Evolutionary conservation across 1,140 invertebrate genomes (phyloP).

Genomic region (Drosophila sturtevanti): DNA sequence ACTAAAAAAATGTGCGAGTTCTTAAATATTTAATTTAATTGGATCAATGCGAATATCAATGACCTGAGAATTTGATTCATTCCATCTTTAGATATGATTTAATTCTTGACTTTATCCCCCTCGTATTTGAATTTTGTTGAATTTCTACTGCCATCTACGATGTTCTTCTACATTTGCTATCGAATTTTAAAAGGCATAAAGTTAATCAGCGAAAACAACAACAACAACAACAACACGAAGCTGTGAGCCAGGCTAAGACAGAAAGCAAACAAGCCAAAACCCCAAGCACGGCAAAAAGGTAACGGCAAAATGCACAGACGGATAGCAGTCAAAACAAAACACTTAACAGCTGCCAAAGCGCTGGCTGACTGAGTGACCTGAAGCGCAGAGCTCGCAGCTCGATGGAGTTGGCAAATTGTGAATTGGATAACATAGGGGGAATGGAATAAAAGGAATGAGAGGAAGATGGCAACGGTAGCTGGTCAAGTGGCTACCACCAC

Average conservation of each 20-base stretch:
- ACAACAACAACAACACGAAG: constrained; percentile 26
- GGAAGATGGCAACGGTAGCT: constrained; percentile 25
- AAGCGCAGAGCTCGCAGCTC: constrained; percentile 42
- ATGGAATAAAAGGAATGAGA: constrained; percentile 2
- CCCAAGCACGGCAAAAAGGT: neutral
- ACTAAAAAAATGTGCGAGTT: too few species aligned
- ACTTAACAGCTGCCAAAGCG: constrained; percentile 63
- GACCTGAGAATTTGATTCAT: too few species aligned
- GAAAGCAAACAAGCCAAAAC: constrained; percentile 17
- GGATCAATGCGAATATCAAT: too few species aligned
- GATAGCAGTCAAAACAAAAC: constrained; percentile 57
- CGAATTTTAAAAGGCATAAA: constrained; percentile 31
- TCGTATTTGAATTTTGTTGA: neutral
- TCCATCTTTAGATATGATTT: too few species aligned
- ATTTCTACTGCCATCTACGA: constrained; percentile 25
- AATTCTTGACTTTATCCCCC: too few species aligned
- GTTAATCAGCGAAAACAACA: constrained; percentile 52
- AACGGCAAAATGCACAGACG: constrained; percentile 19
- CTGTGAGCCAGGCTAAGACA: constrained; percentile 10
- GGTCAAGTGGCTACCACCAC: constrained; percentile 66
- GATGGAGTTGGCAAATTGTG: neutral
- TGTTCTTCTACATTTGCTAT: constrained; percentile 10
- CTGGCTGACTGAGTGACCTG: constrained; percentile 74
- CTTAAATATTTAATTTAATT: too few species aligned
- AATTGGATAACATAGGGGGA: neutral